Base-by-base conservation (phyloP, 2,797 vertebrate genomes). In the Hipposideros larvatus region DNA sequence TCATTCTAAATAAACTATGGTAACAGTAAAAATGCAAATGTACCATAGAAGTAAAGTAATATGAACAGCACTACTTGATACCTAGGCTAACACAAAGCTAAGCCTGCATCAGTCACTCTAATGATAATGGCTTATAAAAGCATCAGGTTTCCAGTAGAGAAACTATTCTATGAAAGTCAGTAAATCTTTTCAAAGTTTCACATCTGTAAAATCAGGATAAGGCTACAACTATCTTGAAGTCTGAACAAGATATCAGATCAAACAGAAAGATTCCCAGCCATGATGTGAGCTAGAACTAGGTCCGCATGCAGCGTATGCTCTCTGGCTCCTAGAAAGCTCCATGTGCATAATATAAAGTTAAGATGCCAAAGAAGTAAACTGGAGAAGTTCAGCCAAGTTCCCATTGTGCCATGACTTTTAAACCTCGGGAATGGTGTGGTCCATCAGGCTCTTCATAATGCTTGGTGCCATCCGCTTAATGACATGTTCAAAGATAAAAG, bases 391-490 rank as follows among this genome's bases (percentile, higher is more conserved):
- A 96, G 97, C 94, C 53, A 95, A 94, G 94, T 97, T 95, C 97
- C 92, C 85, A 51, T 66, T 55, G 82, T 48, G 28, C 71, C n/a
- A 26, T 18, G 73, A 73, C 21, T 84, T 77, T 98, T 99, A 99
- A 96, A 99, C 99, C 96, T 99, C 99, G 84, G 99, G 99, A 97
- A 99, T 96, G 11, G 98, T 98, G 95, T 99, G 99, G 94, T 99
- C 99, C 99, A 99, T 99, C 82, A 99, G 98, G 93, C 97, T 99
- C 97, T 99, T 99, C 97, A 99, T 98, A 90, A 99, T 98, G 98
- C 98, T 99, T 70, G 98, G 99, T 68, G 99, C 99, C 99, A 99
- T 99, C 98, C 99, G 99, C 98, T 99, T 99, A 97, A 99, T 99
- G 97, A 99, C 99, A 77, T 99, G 99, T 18, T 99, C 99, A 97